Conservation (phyloP, 2,888 invertebrate genomes). For the Ochlodes sylvanus region DNA sequence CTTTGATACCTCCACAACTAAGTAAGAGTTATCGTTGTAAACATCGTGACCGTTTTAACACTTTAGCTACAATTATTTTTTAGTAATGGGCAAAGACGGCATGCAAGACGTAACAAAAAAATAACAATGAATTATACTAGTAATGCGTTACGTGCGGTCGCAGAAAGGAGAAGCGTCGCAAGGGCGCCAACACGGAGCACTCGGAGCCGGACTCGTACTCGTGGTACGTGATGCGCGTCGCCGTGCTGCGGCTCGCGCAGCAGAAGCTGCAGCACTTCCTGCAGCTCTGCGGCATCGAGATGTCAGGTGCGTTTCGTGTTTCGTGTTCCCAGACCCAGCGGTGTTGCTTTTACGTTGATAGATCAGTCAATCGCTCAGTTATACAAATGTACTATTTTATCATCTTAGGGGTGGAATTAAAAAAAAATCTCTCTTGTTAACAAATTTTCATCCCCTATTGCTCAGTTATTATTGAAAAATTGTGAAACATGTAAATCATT, state of each 20-base stretch:
- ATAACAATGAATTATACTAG: too few relatives aligned
- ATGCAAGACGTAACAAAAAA: too few relatives aligned
- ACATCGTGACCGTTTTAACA: background rate
- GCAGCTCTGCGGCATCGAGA: slow-evolving; percentile 94
- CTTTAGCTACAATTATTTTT: background rate
- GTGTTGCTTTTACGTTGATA: too few relatives aligned
- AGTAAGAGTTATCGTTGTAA: slow-evolving; percentile 50
- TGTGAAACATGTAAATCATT: too few relatives aligned
- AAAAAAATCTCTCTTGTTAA: too few relatives aligned
- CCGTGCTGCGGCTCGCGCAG: slow-evolving; percentile 93
- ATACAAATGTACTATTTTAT: too few relatives aligned
- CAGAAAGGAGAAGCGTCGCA: slow-evolving; percentile 69
- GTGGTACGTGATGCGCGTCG: slow-evolving; percentile 97
- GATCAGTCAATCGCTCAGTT: too few relatives aligned
- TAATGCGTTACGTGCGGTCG: background rate
- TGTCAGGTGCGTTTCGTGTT: slow-evolving; percentile 87
- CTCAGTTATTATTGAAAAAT: too few relatives aligned
- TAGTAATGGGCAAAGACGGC: too few relatives aligned
- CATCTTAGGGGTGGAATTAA: too few relatives aligned
- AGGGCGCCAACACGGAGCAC: slow-evolving; percentile 92
- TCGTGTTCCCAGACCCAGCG: too few relatives aligned
- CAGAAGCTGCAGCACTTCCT: slow-evolving; percentile 95
- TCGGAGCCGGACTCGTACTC: slow-evolving; percentile 97
- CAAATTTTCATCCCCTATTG: too few relatives aligned
- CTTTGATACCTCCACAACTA: slow-evolving; percentile 83